Base-by-base conservation (phyloP, 2,797 vertebrate genomes). In the Oophaga sylvatica region DNA sequence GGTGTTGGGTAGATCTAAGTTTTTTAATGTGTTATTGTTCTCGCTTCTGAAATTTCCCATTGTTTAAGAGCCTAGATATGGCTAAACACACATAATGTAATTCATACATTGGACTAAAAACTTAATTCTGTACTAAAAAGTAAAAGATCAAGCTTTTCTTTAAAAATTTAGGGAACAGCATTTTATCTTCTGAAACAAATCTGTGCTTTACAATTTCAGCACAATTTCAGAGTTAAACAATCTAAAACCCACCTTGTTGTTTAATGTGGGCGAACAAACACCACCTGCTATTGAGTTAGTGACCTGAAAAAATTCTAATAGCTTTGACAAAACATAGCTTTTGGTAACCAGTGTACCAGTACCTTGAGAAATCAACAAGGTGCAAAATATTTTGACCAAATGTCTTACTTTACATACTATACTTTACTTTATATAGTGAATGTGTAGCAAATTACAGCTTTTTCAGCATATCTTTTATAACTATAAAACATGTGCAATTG, bases 261-360 rank as follows among this genome's bases (percentile, higher is more conserved):
- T 53, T 17, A 83, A 22, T 59, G 81, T 73, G 5, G 22, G 56
- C 60, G 68, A 57, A 41, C 53, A 1, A 35, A 73, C 48, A 83
- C n/a, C 31, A 84, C 31, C 68, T 75, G 68, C 68, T 75, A 75
- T 68, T 57, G 41, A 29, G 67, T 77, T 85, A 78, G 76, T 86
- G 77, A 86, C 76, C 76, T 86, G 77, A 80, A 80, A 86, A 35
- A 35, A 86, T 71, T 80, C 16, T 71, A 86, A 80, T 80, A 60
- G 77, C 65, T 79, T 80, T 80, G 76, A 63, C 63, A 86, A 79
- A 80, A n/a, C 26, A 70, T n/a, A 71, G 48, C 29, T 31, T 20
- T 35, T 15, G 45, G 26, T 13, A 62, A 71, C 56, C 17, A 19
- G 70, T 76, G 83, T 76, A 45, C 83, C 59, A 76, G 26, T 16